Evolutionary conservation across 2,797 vertebrate species (phyloP).

Genomic region (Neomorphus geoffroyi): DNA sequence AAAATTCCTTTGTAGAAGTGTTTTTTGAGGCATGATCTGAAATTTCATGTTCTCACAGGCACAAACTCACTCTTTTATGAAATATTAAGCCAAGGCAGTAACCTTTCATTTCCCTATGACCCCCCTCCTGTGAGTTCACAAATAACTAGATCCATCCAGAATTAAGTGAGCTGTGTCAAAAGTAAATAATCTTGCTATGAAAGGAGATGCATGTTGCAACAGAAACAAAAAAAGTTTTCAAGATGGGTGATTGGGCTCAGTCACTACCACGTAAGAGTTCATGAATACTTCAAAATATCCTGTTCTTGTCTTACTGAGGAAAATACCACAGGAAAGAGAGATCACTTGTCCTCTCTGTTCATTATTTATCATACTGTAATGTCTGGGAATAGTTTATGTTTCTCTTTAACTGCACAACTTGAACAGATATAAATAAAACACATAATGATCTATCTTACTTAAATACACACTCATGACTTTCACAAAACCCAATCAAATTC

Average conservation of each 20-base stretch:
- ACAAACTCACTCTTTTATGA: not conserved
- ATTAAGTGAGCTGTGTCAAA: not conserved
- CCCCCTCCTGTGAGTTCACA: not conserved
- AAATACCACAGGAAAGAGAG: not conserved
- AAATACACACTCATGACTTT: not conserved
- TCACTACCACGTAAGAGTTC: not conserved
- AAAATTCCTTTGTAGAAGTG: not conserved
- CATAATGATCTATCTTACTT: not conserved
- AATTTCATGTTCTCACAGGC: not conserved
- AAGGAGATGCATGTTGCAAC: not conserved
- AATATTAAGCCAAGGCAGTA: not conserved
- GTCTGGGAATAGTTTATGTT: not conserved
- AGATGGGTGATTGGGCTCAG: not conserved
- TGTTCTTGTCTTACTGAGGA: not conserved
- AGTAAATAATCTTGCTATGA: not conserved
- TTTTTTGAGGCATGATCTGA: not conserved
- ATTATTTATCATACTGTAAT: not conserved
- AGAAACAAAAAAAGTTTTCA: not conserved
- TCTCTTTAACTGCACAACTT: not conserved
- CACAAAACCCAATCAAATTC: not conserved
- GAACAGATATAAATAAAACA: not conserved
- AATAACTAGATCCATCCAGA: not conserved
- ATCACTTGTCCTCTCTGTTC: not conserved
- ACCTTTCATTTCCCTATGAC: not conserved
- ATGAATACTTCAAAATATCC: constrained; percentile 18